A percentile compares a stretch with the other conserved stretches of the same genome.
phyloP scores from a whole-genome alignment of 1,140 invertebrate genomes.

The Andricus grossulariae region DNA sequence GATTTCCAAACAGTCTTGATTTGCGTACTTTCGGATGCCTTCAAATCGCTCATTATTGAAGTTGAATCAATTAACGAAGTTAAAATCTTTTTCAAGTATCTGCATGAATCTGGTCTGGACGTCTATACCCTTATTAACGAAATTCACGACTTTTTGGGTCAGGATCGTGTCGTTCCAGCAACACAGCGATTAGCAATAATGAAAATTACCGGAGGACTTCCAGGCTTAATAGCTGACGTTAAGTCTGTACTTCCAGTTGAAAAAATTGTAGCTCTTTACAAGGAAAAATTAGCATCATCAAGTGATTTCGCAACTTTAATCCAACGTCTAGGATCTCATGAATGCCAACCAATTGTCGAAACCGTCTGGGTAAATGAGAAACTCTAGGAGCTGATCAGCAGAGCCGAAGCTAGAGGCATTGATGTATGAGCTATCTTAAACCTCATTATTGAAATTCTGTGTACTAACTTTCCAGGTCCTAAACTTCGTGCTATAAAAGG shows the following conservation, averaged over 20 bases:
- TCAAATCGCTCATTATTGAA: conserved; percentile 41
- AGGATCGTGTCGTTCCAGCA: conserved; percentile 30
- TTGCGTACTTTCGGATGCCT: conserved; percentile 48
- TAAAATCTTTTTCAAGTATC: conserved; percentile 42
- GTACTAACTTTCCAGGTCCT: too few relatives aligned
- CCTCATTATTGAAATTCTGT: too few relatives aligned
- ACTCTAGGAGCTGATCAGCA: too few relatives aligned
- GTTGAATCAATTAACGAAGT: conserved; percentile 48
- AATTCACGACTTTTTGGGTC: conserved; percentile 49
- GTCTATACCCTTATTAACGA: conserved; percentile 47
- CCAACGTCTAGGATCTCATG: conserved; percentile 37
- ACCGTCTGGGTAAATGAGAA: conserved; percentile 7
- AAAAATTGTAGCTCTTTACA: conserved; percentile 49
- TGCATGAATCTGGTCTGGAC: conserved; percentile 39
- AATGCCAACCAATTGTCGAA: conserved; percentile 40
- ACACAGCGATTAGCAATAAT: not conserved
- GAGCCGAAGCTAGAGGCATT: too few relatives aligned
- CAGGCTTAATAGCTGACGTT: conserved; percentile 47
- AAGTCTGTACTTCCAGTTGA: conserved; percentile 49
- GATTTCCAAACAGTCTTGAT: conserved; percentile 48
- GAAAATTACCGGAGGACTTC: conserved; percentile 48
- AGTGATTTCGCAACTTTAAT: conserved; percentile 47
- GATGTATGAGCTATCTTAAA: too few relatives aligned
- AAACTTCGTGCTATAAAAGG: too few relatives aligned
- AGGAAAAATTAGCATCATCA: conserved; percentile 53